Conservation (phyloP, 92 coral and sea anemone genomes). For the Galaxea fascicularis region DNA sequence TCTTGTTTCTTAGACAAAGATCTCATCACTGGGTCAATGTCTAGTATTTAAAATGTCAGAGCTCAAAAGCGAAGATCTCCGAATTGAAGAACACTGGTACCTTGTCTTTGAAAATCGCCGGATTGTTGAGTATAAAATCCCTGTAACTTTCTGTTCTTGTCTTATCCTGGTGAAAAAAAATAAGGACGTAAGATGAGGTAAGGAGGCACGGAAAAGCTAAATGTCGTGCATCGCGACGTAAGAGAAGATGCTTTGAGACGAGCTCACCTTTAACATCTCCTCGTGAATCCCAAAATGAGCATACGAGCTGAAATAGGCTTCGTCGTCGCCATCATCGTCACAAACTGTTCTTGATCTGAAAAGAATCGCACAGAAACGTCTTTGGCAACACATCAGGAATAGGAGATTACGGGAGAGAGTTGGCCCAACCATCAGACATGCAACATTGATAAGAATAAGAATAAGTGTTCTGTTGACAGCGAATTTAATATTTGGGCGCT, state of each 20-base stretch:
- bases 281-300: constrained; percentile 96
- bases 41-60: too few relatives aligned
- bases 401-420: too few relatives aligned
- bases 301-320: constrained; percentile 89
- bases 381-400: neutral
- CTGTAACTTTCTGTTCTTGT: constrained; percentile 94
- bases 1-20: too few relatives aligned
- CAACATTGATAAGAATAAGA: too few relatives aligned
- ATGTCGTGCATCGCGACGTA: neutral
- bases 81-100: constrained; percentile 29
- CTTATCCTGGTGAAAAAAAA: constrained; percentile 72
- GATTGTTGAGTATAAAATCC: constrained; percentile 84
- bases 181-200: too few relatives aligned
- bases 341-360: constrained; percentile 33
- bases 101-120: constrained; percentile 86
- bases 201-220: too few relatives aligned
- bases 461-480: too few relatives aligned
- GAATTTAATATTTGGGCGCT: too few relatives aligned
- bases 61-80: neutral
- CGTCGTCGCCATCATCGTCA: constrained; percentile 48
- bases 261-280: constrained; percentile 92
- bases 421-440: too few relatives aligned
- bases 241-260: neutral
- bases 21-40: too few relatives aligned
- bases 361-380: neutral